Conservation (phyloP, 1,140 invertebrate genomes). For the Drosophila seguyi region DNA sequence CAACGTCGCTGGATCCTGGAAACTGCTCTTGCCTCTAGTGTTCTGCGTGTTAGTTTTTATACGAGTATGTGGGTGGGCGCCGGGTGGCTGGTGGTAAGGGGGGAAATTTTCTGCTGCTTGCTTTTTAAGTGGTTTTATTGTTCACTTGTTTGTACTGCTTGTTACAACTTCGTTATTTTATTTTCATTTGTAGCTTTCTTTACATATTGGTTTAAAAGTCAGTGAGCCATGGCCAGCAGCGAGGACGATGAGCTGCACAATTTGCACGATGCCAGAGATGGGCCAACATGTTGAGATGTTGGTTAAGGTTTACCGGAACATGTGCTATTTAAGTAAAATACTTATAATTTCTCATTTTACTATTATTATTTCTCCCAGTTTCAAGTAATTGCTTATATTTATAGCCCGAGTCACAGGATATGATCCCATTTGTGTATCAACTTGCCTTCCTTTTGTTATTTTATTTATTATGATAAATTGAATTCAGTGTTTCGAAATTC, state of each 20-base stretch:
- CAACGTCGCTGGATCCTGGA: constrained; percentile 16
- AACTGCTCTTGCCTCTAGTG: constrained; percentile 37
- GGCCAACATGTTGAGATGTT: constrained; percentile 43
- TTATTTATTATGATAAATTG: not conserved
- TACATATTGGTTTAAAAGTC: constrained; percentile 51
- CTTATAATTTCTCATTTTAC: not conserved
- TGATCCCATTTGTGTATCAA: not conserved
- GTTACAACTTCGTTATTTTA: constrained; percentile 36
- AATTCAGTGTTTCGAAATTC: no score
- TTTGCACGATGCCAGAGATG: constrained; percentile 31
- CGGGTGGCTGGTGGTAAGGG: constrained; percentile 4
- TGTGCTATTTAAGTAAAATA: not conserved
- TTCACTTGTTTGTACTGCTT: constrained; percentile 67
- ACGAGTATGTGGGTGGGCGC: constrained; percentile 46
- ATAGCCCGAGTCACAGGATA: not conserved
- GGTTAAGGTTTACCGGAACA: constrained; percentile 10
- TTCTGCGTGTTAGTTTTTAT: constrained; percentile 75
- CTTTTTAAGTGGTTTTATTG: constrained; percentile 75
- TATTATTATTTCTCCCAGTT: not conserved
- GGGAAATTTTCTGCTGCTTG: constrained; percentile 52
- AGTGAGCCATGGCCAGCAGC: constrained; percentile 41
- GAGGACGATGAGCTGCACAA: constrained; percentile 42
- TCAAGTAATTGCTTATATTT: not conserved
- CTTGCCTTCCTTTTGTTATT: not conserved
- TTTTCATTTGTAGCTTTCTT: constrained; percentile 40